Conservation (phyloP, 2,888 invertebrate genomes). For the Hemithea aestivaria region DNA sequence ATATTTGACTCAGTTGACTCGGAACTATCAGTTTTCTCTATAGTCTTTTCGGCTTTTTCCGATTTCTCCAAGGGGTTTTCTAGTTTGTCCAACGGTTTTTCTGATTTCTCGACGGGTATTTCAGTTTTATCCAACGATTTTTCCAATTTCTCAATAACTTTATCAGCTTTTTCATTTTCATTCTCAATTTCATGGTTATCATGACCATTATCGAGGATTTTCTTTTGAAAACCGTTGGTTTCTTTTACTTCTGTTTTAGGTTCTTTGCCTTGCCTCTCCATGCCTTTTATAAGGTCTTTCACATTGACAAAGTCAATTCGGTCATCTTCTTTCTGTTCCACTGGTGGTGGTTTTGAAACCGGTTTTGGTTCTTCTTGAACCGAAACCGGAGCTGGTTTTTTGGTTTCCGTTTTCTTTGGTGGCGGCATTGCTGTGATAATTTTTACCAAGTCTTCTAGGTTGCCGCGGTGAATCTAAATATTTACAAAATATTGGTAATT, state of each 20-base stretch:
- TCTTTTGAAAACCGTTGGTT: slow-evolving; percentile 64
- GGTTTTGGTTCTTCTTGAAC: slow-evolving; percentile 50
- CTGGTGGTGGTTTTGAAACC: slow-evolving; percentile 34
- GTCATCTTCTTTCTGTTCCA: slow-evolving; percentile 58
- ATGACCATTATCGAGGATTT: slow-evolving; percentile 54
- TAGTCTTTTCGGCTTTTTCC: slow-evolving; percentile 33
- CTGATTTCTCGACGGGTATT: slow-evolving; percentile 17
- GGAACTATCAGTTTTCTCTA: slow-evolving; percentile 55
- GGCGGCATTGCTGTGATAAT: slow-evolving; percentile 65
- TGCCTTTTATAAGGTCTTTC: slow-evolving; percentile 81
- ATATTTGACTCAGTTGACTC: slow-evolving; percentile 55
- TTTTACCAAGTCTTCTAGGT: slow-evolving; percentile 70
- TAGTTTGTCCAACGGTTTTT: slow-evolving; percentile 29
- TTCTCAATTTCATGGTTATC: slow-evolving; percentile 29
- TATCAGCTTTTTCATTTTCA: slow-evolving; percentile 1
- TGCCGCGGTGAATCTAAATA: slow-evolving; percentile 79
- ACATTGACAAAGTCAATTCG: slow-evolving; percentile 78
- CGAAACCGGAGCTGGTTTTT: slow-evolving; percentile 46
- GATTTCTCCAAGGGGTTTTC: no score
- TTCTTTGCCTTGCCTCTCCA: slow-evolving; percentile 72
- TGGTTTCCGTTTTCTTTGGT: slow-evolving; percentile 56
- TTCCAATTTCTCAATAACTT: neutral
- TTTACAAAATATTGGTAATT: neutral
- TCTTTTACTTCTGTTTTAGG: slow-evolving; percentile 45
- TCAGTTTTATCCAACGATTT: neutral